Evolutionary conservation across 1,140 invertebrate species (phyloP).

Genomic region (Brachionus manjavacas): DNA sequence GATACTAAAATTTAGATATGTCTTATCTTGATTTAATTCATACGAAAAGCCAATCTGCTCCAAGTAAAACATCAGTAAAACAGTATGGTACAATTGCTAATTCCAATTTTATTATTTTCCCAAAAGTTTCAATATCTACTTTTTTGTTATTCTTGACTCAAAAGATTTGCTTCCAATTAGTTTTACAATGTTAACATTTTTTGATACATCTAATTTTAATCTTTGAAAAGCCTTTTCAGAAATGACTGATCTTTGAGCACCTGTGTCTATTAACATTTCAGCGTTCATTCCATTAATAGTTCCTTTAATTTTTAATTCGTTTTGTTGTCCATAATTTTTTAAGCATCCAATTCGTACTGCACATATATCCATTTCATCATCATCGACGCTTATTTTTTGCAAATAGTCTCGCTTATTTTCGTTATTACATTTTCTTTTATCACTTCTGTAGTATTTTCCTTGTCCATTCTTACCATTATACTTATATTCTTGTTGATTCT

Average conservation of each 20-base stretch:
- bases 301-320: not conserved
- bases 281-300: not conserved
- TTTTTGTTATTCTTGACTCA: not conserved
- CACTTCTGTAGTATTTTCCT: no score
- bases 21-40: not conserved
- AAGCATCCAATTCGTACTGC: not conserved
- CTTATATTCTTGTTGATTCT: no score
- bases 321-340: not conserved
- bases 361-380: slow-evolving; percentile 11
- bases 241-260: not conserved
- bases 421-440: not conserved
- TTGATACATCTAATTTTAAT: not conserved
- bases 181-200: not conserved
- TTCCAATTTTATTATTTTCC: not conserved
- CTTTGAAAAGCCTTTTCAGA: not conserved
- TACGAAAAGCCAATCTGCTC: not conserved
- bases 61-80: slow-evolving; percentile 1
- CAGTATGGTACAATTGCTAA: not conserved
- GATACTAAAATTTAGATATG: not conserved
- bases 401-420: not conserved
- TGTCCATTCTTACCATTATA: no score
- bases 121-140: not conserved
- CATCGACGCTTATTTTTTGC: not conserved
- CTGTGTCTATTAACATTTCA: slow-evolving; percentile 7
- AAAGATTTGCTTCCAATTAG: not conserved